Conservation (phyloP, 2,888 invertebrate species). For the Mythimna ferrago region DNA sequence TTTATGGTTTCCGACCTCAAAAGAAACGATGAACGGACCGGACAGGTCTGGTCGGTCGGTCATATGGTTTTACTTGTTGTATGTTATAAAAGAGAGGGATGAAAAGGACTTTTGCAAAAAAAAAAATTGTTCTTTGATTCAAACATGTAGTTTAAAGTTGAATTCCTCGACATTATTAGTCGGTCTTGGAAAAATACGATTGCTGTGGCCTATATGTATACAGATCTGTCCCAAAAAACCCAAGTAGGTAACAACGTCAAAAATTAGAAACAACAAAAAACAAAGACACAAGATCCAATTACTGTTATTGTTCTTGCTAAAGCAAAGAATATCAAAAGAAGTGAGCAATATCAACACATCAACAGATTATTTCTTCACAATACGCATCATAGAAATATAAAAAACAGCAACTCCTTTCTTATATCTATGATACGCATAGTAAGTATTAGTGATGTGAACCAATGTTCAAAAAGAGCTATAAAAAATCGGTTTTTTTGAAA, state of each 20-base stretch:
- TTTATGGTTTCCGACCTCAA: too few species aligned
- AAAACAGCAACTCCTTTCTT: too few species aligned
- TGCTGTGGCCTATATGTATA: background rate
- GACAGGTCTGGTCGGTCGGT: too few species aligned
- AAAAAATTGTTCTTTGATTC: too few species aligned
- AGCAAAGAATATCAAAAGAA: slow-evolving; percentile 26
- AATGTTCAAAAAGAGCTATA: too few species aligned
- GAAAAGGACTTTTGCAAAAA: background rate
- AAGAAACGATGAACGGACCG: too few species aligned
- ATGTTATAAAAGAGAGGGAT: background rate
- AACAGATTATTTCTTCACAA: slow-evolving; percentile 35
- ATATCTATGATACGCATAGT: too few species aligned
- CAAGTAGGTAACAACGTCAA: background rate
- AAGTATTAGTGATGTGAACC: background rate
- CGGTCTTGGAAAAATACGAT: background rate
- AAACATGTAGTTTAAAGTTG: too few species aligned
- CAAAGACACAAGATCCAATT: background rate
- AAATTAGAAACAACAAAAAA: slow-evolving; percentile 3
- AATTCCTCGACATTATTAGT: too few species aligned
- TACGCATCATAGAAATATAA: background rate
- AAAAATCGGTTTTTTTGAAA: too few species aligned
- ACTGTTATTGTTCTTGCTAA: slow-evolving; percentile 4
- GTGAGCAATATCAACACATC: background rate
- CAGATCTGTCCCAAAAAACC: background rate
- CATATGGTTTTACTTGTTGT: background rate